Conservation (phyloP, 2,888 invertebrate genomes). For the Urechis unicinctus region DNA sequence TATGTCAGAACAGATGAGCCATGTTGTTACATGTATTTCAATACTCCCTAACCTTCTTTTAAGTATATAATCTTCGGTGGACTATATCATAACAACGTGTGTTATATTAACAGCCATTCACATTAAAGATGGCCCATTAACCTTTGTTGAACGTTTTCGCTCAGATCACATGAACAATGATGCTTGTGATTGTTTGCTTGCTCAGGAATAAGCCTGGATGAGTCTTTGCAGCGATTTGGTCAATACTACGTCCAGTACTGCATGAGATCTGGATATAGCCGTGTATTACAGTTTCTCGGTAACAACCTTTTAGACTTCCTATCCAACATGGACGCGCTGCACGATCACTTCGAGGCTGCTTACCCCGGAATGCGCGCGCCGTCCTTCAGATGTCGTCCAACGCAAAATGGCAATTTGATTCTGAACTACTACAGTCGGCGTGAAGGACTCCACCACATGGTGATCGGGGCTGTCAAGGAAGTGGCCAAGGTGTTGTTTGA, state of each 20-base stretch:
- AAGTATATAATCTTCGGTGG: no score
- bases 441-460: constrained; percentile 88
- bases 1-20: no score
- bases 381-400: constrained; percentile 82
- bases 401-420: constrained; percentile 77
- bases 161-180: background rate
- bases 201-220: constrained; percentile 4
- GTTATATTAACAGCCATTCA: no score
- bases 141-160: constrained; percentile 1
- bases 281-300: constrained; percentile 12
- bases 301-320: constrained; percentile 16
- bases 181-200: background rate
- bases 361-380: constrained; percentile 73
- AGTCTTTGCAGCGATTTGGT: constrained; percentile 37
- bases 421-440: constrained; percentile 94
- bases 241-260: constrained; percentile 43
- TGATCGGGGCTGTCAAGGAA: constrained; percentile 53
- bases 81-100: no score
- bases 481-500: constrained; percentile 10
- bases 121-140: no score
- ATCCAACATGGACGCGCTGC: constrained; percentile 78
- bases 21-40: no score
- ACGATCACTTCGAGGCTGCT: constrained; percentile 85
- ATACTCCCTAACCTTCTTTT: no score
- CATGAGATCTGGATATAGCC: constrained; percentile 29